These are phyloP conservation scores for Dasyornis broadbenti DNA, from an alignment of 2,113 vertebrate genomes.

Conservation along the genomic window DNA sequence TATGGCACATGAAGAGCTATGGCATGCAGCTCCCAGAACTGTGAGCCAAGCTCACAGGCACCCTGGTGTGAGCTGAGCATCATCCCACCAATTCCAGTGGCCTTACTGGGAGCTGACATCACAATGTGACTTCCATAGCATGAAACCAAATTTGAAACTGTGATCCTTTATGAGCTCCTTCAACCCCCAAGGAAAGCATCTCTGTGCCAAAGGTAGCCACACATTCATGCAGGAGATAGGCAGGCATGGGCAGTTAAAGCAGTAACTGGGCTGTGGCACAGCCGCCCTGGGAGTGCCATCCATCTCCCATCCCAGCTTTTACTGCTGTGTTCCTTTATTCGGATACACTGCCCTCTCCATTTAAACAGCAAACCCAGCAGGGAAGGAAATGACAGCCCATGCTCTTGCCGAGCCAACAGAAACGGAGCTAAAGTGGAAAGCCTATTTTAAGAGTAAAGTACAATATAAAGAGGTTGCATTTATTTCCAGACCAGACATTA, in stretches of 20 bases:
- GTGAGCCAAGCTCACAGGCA: neutral
- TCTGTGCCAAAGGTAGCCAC: neutral
- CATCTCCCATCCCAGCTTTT: neutral
- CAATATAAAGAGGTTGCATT: neutral
- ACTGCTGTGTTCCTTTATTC: neutral
- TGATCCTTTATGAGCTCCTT: neutral
- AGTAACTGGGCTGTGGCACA: neutral
- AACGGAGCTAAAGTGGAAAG: neutral
- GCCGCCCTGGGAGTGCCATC: neutral
- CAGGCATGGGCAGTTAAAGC: neutral
- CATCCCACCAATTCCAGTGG: neutral
- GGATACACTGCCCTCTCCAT: neutral
- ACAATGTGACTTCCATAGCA: neutral
- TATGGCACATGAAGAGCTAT: accelerated
- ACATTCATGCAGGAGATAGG: neutral
- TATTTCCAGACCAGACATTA: neutral
- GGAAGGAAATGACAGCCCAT: constrained; percentile 6
- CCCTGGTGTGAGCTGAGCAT: neutral
- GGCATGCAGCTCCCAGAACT: neutral
- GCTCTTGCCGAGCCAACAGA: neutral
- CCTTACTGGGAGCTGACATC: neutral
- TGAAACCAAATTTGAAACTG: neutral
- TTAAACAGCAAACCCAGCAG: neutral
- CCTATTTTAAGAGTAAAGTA: neutral
- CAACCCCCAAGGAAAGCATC: neutral